Evolutionary conservation across 2,888 invertebrate species (phyloP), one percentile per base, ranked within the genome.

Genomic region (Drosophila longiperda): DNA sequence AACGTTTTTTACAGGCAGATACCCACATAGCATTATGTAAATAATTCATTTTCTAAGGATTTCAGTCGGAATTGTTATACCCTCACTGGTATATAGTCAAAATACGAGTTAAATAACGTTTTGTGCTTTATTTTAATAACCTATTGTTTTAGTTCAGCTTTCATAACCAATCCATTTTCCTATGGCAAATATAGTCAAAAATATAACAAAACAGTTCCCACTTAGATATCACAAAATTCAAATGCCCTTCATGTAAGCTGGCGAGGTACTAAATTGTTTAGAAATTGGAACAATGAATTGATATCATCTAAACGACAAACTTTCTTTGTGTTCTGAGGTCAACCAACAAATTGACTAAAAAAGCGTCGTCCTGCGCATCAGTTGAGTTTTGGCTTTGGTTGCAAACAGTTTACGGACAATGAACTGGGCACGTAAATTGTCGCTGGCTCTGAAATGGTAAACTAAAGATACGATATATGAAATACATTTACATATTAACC

Each of bases 391-490:
- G 38, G 2, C 42, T 17, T 23, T 49, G 38, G 59, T 20, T 23
- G 61, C 59, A 36, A 48, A 64, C 49, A 72, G 33, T 65, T 68
- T 54, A 66, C 62, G 53, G 75, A 78, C 66, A 62, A 90, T 87
- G 89, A 76, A 82, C 63, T 83, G 82, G 71, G 66, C 42, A 64
- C 53, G 59, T 32, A 42, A 54, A 23, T 57, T 76, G 12, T 75
- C 73, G 1, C 52, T 65, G 59, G 57, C 71, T 9, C 52, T 89
- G 15, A 82, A 76, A 65, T 73, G 75, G 88, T 90, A 40, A 74
- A 48, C 12, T 49, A n/a, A 7, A 23, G 1, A 6, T 1, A 45
- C 29, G 23, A 23, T 52, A 52, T 50, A 20, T 57, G 67, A 67
- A 49, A 12, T 29, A 40, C 23, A 29, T 33, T 57, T 60, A 50